phyloP scores from a whole-genome alignment of 2,888 invertebrate species.

The Drosophila monieri region DNA sequence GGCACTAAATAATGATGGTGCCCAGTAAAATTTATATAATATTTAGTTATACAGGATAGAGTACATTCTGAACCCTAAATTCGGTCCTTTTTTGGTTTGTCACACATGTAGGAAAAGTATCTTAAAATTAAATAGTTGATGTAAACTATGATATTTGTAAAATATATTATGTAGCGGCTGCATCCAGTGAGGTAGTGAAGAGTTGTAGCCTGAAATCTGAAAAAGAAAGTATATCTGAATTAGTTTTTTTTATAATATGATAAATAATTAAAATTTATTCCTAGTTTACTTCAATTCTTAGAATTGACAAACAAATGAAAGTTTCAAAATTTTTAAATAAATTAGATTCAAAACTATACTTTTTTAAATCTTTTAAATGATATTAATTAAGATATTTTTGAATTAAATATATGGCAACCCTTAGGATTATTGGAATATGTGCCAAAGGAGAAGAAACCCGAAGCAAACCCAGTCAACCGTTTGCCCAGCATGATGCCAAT shows the following conservation, averaged over 20 bases:
- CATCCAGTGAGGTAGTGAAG: conserved; percentile 25
- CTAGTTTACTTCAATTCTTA: too few relatives aligned
- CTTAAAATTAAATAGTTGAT: conserved; percentile 1
- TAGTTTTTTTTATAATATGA: neutral
- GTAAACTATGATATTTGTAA: neutral
- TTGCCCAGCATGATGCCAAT: conserved; percentile 7
- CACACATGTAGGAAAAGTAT: conserved; percentile 5
- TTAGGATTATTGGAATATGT: neutral
- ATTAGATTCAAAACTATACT: too few relatives aligned
- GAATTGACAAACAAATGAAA: too few relatives aligned
- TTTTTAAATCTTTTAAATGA: neutral
- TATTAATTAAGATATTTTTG: neutral
- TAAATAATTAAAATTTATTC: too few relatives aligned
- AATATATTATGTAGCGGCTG: conserved; percentile 3
- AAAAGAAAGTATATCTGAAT: neutral
- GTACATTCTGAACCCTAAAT: neutral
- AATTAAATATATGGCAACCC: conserved; percentile 20
- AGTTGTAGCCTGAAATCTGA: conserved; percentile 10
- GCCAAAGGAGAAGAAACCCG: neutral
- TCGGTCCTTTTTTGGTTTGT: conserved; percentile 5
- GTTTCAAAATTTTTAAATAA: too few relatives aligned
- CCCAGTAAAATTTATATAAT: conserved; percentile 21
- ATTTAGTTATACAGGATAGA: conserved; percentile 1
- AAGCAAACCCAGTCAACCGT: neutral
- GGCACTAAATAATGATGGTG: conserved; percentile 19